Base-by-base conservation (phyloP, 2,797 vertebrate genomes). In the Peromyscus eremicus region DNA sequence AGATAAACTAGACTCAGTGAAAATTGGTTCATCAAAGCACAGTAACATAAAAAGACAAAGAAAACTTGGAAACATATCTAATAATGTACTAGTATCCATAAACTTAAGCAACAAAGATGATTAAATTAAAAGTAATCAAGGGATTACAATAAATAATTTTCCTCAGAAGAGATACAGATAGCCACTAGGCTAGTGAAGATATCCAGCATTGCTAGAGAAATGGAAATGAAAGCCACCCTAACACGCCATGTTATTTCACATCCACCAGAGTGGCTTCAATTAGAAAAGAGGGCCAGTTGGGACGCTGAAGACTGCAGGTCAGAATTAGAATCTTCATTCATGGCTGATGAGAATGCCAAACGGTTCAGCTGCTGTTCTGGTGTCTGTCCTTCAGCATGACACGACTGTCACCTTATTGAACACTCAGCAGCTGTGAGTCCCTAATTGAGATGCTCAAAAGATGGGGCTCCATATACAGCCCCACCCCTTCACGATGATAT, bases 11-110 rank as follows among this genome's bases (percentile, higher is more conserved):
- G 21, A 85, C 52, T 95, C 83, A 2, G 66, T 83, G 46, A 86
- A 88, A 92, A 57, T 52, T 73, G 60, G 81, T 88, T 25, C 4
- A 73, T 96, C n/a, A 71, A 91, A 89, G 73, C 29, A 73, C 49
- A 71, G 3, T 89, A 12, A 27, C 5, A 82, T 64, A 43, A 88
- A 94, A 77, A 21, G 49, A 8, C 62, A 84, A 94, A 55, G n/a
- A 81, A 37, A 80, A 82, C 34, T 80, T 93, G 17, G 29, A 96
- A 91, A 55, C 9, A 9, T 89, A 89, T 46, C 34, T 95, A 92
- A 87, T 76, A 68, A 96, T 46, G 32, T 68, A 68, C n/a, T 52
- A 66, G 5, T 29, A 52, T 79, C 7, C n/a, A 91, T 23, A 62
- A 79, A 60, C 43, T 75, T 71, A 68, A 82, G 73, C 8, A 97